Conservation (phyloP, 1,140 invertebrate genomes). For the Panagrolaimus sp. region DNA sequence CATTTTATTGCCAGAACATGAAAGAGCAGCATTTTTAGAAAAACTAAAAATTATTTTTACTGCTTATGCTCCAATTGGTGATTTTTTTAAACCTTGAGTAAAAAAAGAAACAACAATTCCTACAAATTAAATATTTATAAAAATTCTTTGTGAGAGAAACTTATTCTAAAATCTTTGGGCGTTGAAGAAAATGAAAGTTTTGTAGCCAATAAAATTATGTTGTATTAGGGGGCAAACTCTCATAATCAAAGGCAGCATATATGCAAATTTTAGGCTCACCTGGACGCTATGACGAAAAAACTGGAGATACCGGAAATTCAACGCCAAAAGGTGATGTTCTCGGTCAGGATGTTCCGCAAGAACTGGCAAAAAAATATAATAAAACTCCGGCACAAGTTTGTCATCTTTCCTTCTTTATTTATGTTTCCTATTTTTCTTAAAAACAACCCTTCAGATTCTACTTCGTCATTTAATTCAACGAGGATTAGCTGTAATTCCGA, state of each 20-base stretch:
- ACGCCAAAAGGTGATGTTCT: not conserved
- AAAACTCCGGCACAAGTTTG: slow-evolving; percentile 65
- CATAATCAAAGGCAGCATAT: no score
- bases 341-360: slow-evolving; percentile 29
- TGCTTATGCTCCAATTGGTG: slow-evolving; percentile 58
- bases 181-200: no score
- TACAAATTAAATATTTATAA: no score
- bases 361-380: slow-evolving; percentile 65
- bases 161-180: no score
- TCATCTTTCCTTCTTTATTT: no score
- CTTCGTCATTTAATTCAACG: slow-evolving; percentile 26
- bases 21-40: slow-evolving; percentile 42
- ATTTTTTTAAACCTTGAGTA: no score
- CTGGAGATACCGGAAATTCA: slow-evolving; percentile 60
- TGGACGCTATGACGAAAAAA: slow-evolving; percentile 27
- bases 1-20: slow-evolving; percentile 26
- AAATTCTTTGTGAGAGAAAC: no score
- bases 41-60: slow-evolving; percentile 54
- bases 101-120: no score
- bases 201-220: no score
- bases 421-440: no score
- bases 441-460: slow-evolving; percentile 63
- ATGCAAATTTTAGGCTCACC: slow-evolving; percentile 45
- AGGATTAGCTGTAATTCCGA: slow-evolving; percentile 59
- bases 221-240: no score